Percentiles rank a stretch among this genome's conserved stretches.
These are phyloP conservation scores for Pundamilia nyererei DNA, from an alignment of 2,113 vertebrate genomes.

Conservation along the genomic window DNA sequence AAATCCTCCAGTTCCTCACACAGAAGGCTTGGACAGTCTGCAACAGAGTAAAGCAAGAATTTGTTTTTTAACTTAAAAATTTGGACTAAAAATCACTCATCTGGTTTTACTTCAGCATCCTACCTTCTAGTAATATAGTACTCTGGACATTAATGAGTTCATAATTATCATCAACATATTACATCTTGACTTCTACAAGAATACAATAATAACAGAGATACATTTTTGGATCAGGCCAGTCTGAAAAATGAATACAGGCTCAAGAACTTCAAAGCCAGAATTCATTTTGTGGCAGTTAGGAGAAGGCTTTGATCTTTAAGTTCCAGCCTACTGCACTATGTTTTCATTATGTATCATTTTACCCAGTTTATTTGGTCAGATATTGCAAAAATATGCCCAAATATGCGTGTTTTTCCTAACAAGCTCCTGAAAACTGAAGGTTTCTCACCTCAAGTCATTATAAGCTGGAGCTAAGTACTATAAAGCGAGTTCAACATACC, in stretches of 20 bases:
- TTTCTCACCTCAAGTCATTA: not conserved
- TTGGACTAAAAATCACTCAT: not conserved
- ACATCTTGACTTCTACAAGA: not conserved
- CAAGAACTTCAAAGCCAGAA: not conserved
- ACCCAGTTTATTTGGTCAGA: not conserved
- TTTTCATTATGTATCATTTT: not conserved
- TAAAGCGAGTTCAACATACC: not conserved
- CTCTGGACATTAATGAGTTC: not conserved
- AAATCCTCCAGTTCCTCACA: slow-evolving; percentile 66
- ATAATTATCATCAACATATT: not conserved
- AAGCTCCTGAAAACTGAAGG: not conserved
- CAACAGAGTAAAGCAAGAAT: slow-evolving; percentile 1
- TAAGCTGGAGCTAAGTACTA: not conserved
- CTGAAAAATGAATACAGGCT: not conserved
- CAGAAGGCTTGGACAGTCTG: slow-evolving; percentile 66
- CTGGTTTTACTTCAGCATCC: not conserved
- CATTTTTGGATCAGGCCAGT: not conserved
- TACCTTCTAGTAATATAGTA: not conserved
- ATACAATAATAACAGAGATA: not conserved
- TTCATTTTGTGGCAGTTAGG: not conserved
- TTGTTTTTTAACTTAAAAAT: not conserved
- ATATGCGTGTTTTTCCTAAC: not conserved
- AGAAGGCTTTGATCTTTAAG: not conserved
- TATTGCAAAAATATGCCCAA: not conserved
- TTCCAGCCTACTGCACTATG: not conserved